Conservation (phyloP, 2,113 vertebrate genomes). For the Malurus alboscapulatus region DNA sequence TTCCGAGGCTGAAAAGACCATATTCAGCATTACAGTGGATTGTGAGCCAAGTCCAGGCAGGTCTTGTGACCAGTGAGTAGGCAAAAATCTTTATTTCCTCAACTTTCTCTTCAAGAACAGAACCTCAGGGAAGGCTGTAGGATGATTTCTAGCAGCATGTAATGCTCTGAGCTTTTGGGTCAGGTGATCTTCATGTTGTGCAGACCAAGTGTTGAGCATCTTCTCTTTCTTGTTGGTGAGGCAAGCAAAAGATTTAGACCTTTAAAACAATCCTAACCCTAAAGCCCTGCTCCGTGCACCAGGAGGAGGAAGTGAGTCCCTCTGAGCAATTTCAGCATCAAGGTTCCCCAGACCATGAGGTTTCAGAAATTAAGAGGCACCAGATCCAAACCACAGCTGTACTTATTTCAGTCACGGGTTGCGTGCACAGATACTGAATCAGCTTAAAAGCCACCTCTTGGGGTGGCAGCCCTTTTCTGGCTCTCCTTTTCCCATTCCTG, state of each 20-base stretch:
- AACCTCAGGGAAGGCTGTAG: not conserved
- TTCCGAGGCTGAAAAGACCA: not conserved
- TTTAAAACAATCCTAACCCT: not conserved
- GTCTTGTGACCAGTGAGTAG: slow-evolving; percentile 34
- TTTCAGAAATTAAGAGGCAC: not conserved
- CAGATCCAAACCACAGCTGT: not conserved
- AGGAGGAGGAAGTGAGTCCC: not conserved
- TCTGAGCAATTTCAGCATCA: not conserved
- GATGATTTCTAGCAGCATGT: rapidly evolving
- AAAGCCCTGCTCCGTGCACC: not conserved
- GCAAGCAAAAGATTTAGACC: not conserved
- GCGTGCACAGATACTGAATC: not conserved
- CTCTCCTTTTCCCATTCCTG: not conserved
- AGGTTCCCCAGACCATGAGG: rapidly evolving
- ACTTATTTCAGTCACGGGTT: not conserved
- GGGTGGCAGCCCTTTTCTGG: not conserved
- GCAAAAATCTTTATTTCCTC: slow-evolving; percentile 24
- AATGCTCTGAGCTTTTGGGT: not conserved
- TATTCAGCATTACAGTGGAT: not conserved
- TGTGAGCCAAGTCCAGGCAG: not conserved
- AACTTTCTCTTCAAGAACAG: not conserved
- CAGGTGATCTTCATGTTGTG: not conserved
- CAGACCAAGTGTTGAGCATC: rapidly evolving
- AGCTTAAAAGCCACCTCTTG: not conserved
- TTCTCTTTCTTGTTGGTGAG: not conserved